A percentile compares a stretch with the other conserved stretches of the same genome.
These are phyloP conservation scores for Diabrotica virgifera DNA, from an alignment of 1,140 invertebrate species.

Conservation along the genomic window DNA sequence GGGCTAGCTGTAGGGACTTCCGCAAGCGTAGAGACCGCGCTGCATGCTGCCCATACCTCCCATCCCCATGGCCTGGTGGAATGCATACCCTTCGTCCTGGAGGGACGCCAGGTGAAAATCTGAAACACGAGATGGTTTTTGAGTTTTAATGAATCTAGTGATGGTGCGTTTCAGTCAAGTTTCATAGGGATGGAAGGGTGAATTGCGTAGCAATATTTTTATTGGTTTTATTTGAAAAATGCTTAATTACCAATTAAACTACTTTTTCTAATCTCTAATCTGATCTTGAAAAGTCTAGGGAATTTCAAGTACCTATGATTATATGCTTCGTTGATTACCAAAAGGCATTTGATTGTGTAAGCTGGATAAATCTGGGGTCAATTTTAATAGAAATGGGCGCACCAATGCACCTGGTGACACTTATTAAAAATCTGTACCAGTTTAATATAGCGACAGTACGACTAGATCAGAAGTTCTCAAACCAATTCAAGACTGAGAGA, in stretches of 20 bases:
- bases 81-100: constrained; percentile 52
- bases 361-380: too few species aligned
- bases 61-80: constrained; percentile 53
- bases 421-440: too few species aligned
- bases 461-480: too few species aligned
- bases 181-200: constrained; percentile 19
- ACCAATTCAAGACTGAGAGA: too few species aligned
- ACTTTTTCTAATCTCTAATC: too few species aligned
- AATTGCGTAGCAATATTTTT: background rate
- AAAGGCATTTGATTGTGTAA: too few species aligned
- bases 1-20: constrained; percentile 52
- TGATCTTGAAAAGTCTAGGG: too few species aligned
- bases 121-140: constrained; percentile 37
- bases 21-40: constrained; percentile 51
- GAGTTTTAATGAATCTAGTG: background rate
- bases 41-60: constrained; percentile 51
- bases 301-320: too few species aligned
- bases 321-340: too few species aligned
- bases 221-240: background rate
- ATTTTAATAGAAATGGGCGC: too few species aligned
- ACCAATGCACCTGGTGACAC: too few species aligned
- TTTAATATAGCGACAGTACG: too few species aligned
- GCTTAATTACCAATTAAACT: background rate
- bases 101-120: constrained; percentile 52
- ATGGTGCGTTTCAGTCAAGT: background rate